Evolutionary conservation across 2,888 invertebrate genomes (phyloP).

Genomic region (Synergus umbraculus): DNA sequence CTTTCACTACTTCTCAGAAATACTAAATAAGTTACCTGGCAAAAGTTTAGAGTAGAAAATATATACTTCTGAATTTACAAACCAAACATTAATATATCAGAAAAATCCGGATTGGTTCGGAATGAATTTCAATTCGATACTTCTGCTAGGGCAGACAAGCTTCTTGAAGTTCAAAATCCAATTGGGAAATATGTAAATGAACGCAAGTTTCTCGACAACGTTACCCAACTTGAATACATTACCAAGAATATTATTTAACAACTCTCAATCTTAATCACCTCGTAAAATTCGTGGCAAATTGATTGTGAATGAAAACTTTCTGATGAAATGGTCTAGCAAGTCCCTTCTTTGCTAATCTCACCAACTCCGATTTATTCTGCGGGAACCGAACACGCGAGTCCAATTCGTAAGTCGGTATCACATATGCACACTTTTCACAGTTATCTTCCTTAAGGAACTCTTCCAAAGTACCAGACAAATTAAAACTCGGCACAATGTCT

Average conservation of each 20-base stretch:
- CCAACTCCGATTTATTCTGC: constrained; percentile 87
- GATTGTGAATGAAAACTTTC: constrained; percentile 94
- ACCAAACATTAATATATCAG: too few species aligned
- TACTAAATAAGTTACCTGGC: neutral
- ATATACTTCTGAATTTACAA: too few species aligned
- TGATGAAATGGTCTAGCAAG: constrained; percentile 93
- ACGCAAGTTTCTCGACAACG: too few species aligned
- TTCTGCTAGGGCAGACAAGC: too few species aligned
- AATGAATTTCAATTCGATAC: too few species aligned
- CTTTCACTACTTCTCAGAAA: neutral
- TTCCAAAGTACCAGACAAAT: constrained; percentile 85
- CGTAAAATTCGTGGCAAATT: constrained; percentile 93
- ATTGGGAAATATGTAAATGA: too few species aligned
- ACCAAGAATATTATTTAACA: neutral
- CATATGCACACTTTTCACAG: constrained; percentile 88
- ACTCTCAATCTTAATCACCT: constrained; percentile 79
- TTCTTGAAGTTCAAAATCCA: too few species aligned
- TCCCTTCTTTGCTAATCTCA: constrained; percentile 87
- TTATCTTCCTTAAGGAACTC: constrained; percentile 82
- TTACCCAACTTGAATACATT: too few species aligned
- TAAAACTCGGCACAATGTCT: constrained; percentile 90
- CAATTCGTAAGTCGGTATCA: constrained; percentile 93
- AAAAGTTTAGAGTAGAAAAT: neutral
- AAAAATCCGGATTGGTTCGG: too few species aligned
- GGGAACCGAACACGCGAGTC: constrained; percentile 89